Conservation (phyloP, 2,888 invertebrate genomes). For the Diabrotica balteata region DNA sequence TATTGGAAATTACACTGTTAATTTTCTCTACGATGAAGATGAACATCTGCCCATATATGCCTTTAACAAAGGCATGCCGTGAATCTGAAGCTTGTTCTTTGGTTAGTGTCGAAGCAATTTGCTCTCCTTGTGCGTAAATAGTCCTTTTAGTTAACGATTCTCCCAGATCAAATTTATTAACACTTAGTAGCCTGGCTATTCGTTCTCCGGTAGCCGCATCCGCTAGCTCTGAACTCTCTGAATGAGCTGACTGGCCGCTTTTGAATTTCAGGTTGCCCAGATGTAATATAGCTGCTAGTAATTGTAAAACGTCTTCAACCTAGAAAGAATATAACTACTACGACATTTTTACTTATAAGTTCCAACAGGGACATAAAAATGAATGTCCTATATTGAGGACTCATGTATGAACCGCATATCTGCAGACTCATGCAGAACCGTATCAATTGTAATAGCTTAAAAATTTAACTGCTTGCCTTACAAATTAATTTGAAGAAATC, state of each 20-base stretch:
- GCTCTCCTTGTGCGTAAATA: slow-evolving; percentile 83
- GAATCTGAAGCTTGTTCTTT: slow-evolving; percentile 82
- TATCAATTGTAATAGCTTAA: no score
- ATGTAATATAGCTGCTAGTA: slow-evolving; percentile 88
- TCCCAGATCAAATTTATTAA: slow-evolving; percentile 72
- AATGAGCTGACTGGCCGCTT: slow-evolving; percentile 74
- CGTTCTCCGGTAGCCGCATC: slow-evolving; percentile 74
- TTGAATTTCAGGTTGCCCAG: slow-evolving; percentile 90
- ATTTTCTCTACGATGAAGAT: slow-evolving; percentile 89
- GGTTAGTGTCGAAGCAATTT: slow-evolving; percentile 77
- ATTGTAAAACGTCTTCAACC: slow-evolving; percentile 82
- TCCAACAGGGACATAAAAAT: no score
- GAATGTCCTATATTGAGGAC: no score
- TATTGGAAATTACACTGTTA: slow-evolving; percentile 81
- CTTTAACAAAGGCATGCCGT: slow-evolving; percentile 91
- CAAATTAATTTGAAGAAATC: no score
- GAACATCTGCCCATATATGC: slow-evolving; percentile 91
- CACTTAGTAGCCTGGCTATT: slow-evolving; percentile 75
- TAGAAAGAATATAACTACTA: not conserved
- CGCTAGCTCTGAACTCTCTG: slow-evolving; percentile 86
- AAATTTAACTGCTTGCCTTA: no score
- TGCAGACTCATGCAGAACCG: no score
- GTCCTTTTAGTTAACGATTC: slow-evolving; percentile 87
- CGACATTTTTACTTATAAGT: no score
- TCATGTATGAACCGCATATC: no score